Conservation (phyloP, 2,797 vertebrate genomes). For the Tiaroga cobitis region DNA sequence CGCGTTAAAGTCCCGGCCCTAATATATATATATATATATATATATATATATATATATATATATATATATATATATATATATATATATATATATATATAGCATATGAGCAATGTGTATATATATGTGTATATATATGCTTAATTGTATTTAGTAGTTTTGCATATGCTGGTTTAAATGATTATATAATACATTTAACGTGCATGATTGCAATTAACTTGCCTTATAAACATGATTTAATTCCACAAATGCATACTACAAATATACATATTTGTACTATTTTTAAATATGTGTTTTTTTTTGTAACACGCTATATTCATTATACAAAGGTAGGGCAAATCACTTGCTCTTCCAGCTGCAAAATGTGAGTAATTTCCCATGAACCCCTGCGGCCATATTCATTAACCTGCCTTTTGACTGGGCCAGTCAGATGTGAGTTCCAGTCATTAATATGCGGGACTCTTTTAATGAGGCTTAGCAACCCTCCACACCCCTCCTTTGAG, state of each 20-base stretch:
- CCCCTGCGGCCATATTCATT: slow-evolving; percentile 66
- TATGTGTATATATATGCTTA: too few species aligned
- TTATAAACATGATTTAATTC: background rate
- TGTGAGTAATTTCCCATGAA: slow-evolving; percentile 66
- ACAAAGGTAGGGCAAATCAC: slow-evolving; percentile 54
- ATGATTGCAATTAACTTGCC: background rate
- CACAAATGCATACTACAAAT: background rate
- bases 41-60: too few species aligned
- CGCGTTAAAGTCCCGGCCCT: too few species aligned
- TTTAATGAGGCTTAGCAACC: slow-evolving; percentile 68
- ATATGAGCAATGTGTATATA: too few species aligned
- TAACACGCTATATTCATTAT: background rate
- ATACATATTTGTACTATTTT: background rate
- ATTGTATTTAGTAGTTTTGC: background rate
- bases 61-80: too few species aligned
- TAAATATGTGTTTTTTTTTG: background rate
- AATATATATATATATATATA: too few species aligned
- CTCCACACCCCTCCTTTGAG: slow-evolving; percentile 55
- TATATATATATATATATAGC: too few species aligned
- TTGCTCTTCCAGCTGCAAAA: slow-evolving; percentile 57
- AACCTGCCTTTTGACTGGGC: slow-evolving; percentile 64
- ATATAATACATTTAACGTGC: background rate
- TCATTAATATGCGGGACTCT: slow-evolving; percentile 64
- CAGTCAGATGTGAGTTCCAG: slow-evolving; percentile 57
- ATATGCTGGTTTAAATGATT: background rate